Evolutionary conservation across 2,888 invertebrate genomes (phyloP).

Genomic region (Brassicogethes aeneus): DNA sequence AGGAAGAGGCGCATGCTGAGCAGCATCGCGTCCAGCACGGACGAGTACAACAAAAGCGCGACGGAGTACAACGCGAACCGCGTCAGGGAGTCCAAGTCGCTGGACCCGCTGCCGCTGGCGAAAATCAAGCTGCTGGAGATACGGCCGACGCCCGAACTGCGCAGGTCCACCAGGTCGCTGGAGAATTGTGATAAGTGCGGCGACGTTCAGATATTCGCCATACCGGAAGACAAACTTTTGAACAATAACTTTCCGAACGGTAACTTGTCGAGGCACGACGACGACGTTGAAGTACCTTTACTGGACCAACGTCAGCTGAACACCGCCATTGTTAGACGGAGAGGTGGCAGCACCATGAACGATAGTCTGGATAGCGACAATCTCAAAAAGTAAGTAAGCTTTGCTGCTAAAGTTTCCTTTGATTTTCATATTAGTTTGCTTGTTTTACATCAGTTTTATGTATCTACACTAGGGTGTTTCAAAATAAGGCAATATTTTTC

Average conservation of each 20-base stretch:
- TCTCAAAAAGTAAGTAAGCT: slow-evolving; percentile 25
- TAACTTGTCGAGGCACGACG: slow-evolving; percentile 37
- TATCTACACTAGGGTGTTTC: too few species aligned
- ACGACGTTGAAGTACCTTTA: slow-evolving; percentile 40
- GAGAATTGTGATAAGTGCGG: slow-evolving; percentile 44
- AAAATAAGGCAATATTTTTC: too few species aligned
- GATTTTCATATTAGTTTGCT: too few species aligned
- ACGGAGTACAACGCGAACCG: slow-evolving; percentile 32
- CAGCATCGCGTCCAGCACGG: slow-evolving; percentile 57
- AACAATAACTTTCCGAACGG: slow-evolving; percentile 50
- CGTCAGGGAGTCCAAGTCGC: slow-evolving; percentile 54
- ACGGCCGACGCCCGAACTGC: slow-evolving; percentile 5
- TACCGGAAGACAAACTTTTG: slow-evolving; percentile 40
- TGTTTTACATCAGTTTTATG: too few species aligned
- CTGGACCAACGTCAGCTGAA: slow-evolving; percentile 28
- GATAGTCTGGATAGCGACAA: slow-evolving; percentile 34
- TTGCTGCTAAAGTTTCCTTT: too few species aligned
- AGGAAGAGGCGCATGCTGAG: slow-evolving; percentile 49
- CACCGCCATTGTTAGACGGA: slow-evolving; percentile 29
- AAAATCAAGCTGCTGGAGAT: slow-evolving; percentile 23
- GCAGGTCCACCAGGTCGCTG: slow-evolving; percentile 38
- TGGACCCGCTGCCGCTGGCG: slow-evolving; percentile 52
- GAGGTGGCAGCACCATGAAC: slow-evolving; percentile 31
- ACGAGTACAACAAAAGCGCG: slow-evolving; percentile 42
- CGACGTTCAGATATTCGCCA: slow-evolving; percentile 38